Evolutionary conservation across 2,113 vertebrate species (phyloP).

Genomic region (Malurus elegans): DNA sequence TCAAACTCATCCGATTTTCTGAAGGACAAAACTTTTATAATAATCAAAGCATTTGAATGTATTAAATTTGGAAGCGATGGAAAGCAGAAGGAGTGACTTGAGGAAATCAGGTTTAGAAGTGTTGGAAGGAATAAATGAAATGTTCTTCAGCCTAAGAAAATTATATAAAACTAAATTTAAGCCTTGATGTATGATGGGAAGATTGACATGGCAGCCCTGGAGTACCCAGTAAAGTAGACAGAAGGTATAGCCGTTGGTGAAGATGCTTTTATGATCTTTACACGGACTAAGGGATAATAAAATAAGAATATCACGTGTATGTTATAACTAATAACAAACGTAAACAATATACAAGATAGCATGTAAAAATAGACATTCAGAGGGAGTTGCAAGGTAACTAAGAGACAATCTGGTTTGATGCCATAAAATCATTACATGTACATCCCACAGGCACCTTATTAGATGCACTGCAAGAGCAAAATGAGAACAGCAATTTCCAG

Average conservation of each 20-base stretch:
- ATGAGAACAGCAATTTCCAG: background rate
- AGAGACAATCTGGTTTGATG: background rate
- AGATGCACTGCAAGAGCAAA: background rate
- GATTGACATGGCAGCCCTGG: background rate
- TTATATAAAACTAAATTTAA: background rate
- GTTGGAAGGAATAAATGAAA: background rate
- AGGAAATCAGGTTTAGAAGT: background rate
- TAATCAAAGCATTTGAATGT: background rate
- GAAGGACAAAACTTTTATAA: constrained; percentile 35
- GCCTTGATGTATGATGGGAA: background rate
- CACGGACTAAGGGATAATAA: background rate
- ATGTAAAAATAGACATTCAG: background rate
- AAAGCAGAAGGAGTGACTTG: background rate
- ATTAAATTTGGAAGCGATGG: background rate
- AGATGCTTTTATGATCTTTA: background rate
- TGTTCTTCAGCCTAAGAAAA: background rate
- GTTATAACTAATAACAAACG: background rate
- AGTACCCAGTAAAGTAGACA: background rate
- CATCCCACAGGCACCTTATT: background rate
- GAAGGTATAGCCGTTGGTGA: background rate
- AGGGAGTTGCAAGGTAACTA: background rate
- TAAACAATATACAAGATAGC: background rate
- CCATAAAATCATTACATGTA: background rate
- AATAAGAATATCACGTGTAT: background rate
- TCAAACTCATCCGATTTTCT: constrained; percentile 27